Evolutionary conservation across 1,140 invertebrate genomes (phyloP).

Genomic region (Helicoverpa zea): DNA sequence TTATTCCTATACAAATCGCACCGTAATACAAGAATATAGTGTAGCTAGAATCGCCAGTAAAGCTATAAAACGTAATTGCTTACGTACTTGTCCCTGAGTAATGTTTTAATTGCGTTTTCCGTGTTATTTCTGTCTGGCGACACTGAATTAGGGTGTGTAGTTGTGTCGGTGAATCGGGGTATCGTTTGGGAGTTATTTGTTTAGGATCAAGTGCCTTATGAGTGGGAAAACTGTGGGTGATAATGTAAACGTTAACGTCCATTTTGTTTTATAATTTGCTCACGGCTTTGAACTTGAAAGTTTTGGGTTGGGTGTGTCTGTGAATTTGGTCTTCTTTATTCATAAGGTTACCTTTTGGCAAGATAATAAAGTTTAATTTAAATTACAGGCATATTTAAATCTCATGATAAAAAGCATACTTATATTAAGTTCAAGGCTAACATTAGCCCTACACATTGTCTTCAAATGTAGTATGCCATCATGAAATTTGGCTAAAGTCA

Average conservation of each 20-base stretch:
- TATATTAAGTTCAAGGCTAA: no score
- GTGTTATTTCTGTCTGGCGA: constrained; percentile 25
- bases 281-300: not conserved
- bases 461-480: no score
- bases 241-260: not conserved
- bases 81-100: constrained; percentile 31
- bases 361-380: no score
- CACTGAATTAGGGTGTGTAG: constrained; percentile 31
- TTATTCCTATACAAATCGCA: constrained; percentile 82
- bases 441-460: no score
- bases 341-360: no score
- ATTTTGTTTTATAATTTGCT: not conserved
- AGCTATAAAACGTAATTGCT: constrained; percentile 25
- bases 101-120: constrained; percentile 45
- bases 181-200: constrained; percentile 24
- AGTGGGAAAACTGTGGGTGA: not conserved
- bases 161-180: not conserved
- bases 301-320: not conserved
- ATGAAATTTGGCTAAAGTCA: no score
- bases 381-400: no score
- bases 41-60: constrained; percentile 50
- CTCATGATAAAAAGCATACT: no score
- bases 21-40: constrained; percentile 51
- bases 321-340: no score
- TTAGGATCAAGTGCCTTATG: constrained; percentile 3